Percentiles rank a stretch among this genome's conserved stretches.
phyloP scores from a whole-genome alignment of 1,140 invertebrate species.

The Procambarus virginalis region DNA sequence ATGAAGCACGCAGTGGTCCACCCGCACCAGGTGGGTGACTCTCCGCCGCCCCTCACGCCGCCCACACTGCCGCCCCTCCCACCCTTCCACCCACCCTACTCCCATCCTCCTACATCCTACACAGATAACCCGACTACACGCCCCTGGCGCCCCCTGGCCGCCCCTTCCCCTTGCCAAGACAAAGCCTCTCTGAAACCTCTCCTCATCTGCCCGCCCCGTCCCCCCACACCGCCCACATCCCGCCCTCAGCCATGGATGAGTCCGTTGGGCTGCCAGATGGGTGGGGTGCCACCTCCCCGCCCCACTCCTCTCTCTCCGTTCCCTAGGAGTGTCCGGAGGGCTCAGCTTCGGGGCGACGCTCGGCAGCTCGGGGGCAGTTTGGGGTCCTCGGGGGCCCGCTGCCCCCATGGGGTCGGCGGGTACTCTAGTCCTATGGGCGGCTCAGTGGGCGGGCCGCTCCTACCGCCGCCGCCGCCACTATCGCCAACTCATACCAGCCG shows the following conservation, averaged over 20 bases:
- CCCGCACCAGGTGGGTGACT: slow-evolving; percentile 78
- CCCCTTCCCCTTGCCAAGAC: slow-evolving; percentile 81
- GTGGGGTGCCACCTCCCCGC: slow-evolving; percentile 48
- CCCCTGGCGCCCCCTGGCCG: slow-evolving; percentile 87
- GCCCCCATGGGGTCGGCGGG: slow-evolving; percentile 44
- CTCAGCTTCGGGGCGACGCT: slow-evolving; percentile 46
- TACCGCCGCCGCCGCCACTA: slow-evolving; percentile 53
- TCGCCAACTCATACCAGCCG: slow-evolving; percentile 57
- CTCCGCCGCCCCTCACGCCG: slow-evolving; percentile 48
- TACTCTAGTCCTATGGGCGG: slow-evolving; percentile 56
- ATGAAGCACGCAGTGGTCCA: slow-evolving; percentile 92
- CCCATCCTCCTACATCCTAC: slow-evolving; percentile 56
- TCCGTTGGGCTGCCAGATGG: slow-evolving; percentile 74
- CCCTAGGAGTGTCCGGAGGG: slow-evolving; percentile 24
- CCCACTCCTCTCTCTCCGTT: slow-evolving; percentile 15
- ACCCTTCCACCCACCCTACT: slow-evolving; percentile 47
- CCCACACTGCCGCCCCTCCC: slow-evolving; percentile 42
- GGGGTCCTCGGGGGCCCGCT: slow-evolving; percentile 74
- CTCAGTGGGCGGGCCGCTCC: slow-evolving; percentile 50
- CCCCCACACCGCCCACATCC: slow-evolving; percentile 67
- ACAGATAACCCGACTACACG: slow-evolving; percentile 50
- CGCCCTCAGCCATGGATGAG: slow-evolving; percentile 50
- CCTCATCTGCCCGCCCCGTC: slow-evolving; percentile 67
- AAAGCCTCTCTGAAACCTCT: slow-evolving; percentile 66
- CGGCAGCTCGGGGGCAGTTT: slow-evolving; percentile 74